Base-by-base conservation (phyloP, 2,888 invertebrate genomes). In the Julus scanicus region DNA sequence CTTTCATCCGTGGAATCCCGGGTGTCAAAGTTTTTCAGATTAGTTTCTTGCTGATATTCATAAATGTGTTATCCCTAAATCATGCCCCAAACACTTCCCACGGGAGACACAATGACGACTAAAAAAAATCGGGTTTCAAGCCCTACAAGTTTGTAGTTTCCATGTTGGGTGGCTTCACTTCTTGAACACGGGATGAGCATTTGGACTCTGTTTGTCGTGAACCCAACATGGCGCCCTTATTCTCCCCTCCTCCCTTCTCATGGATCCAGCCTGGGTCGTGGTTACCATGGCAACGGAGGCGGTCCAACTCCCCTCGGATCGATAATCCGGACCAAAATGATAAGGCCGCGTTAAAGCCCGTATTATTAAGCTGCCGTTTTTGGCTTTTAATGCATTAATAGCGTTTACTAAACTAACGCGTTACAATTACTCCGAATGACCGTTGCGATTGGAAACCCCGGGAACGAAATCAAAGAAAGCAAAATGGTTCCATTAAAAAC, bases 221-320 rank as follows among this genome's bases (percentile, higher is more conserved):
- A 29, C 29, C 29, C 71, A 71, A 71, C 4, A 71, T 29, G 71
- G 71, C 29, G 63, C 29, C 71, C 29, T n/a, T n/a, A 44, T 5
- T 0, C 53, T 53, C 29, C 71, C 71, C 29, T 29, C 71, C 71
- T 71, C 13, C 29, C 11, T 1, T 29, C 71, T 29, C 71, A 29
- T 71, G 84, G 84, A 48, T 40, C 84, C 44, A 84, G 17, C 48
- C 86, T 39, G 53, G 17, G 15, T n/a, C 53, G 57, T 37, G 86
- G 86, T 86, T 53, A n/a, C 86, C 86, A 0, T 3, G 53, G 57
- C 86, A 86, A 86, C 86, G 86, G 86, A 49, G 86, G 86, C 86
- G 53, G 49, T 71, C 71, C 71, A 71, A 71, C 71, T 71, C 71
- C 71, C 71, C 29, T 71, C 71, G 71, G 71, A 71, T 71, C 71